Evolutionary conservation across 1,140 invertebrate genomes (phyloP), one percentile per base, ranked within the genome.

Genomic region (Zaprionus kolodkinae): DNA sequence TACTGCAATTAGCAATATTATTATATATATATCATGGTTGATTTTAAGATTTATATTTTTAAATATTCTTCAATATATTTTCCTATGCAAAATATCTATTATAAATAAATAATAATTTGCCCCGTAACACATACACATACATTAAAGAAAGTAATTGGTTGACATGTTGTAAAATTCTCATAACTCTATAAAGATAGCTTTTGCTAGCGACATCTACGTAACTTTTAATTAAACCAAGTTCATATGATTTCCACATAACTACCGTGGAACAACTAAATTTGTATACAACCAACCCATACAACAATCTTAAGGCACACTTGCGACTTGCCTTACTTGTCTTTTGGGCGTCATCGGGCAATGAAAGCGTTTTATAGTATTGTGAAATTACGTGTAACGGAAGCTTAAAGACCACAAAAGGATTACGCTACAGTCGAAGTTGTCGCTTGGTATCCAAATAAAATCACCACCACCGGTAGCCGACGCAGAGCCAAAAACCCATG

Each of bases 331-430:
- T 11, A 45, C 25, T 33, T 38, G 52, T 50, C 36, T 12, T 15
- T 67, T 66, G 71, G 71, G 65, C 57, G 59, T 70, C 54, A 59
- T 38, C 65, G 38, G 66, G 66, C 66, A 40, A 52, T 40, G 59
- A 33, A 50, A 40, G 59, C 48, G 33, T 33, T 56, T 40, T 36
- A 21, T 33, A 55, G 33, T 36, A 45, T 60, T 65, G 38, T 33
- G 68, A 38, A 72, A 72, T 72, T 72, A 76, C 57, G 73, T 72
- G 69, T 61, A 72, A 76, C 73, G 62, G 69, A 76, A 76, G 69
- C 36, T 40, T 36, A 48, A 36, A 54, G 27, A 21, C 61, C 68
- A 54, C 61, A 72, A 72, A 76, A 72, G 69, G 73, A 72, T 76
- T 72, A 76, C 69, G 69, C 68, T 57, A 71, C 27, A 71, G 67